Percentiles rank a stretch among this genome's conserved stretches.
phyloP scores from a whole-genome alignment of 2,113 vertebrate genomes.

The Aleadryas rufinucha region DNA sequence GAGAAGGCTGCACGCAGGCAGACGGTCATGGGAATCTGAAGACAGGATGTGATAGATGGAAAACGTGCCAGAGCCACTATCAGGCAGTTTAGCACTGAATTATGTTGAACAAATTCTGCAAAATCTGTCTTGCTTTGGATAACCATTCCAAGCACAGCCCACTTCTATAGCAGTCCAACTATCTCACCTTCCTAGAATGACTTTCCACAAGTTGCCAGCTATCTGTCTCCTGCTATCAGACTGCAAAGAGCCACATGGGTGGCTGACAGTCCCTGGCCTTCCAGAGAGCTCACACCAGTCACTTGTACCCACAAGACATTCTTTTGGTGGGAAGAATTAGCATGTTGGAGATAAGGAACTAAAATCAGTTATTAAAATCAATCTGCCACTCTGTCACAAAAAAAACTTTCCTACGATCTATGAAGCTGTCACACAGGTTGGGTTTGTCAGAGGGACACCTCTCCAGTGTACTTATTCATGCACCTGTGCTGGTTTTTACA shows the following conservation, averaged over 20 bases:
- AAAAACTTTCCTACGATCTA: background rate
- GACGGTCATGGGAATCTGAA: background rate
- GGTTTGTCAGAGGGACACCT: background rate
- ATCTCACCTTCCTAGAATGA: conserved; percentile 1
- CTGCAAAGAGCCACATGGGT: background rate
- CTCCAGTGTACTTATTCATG: background rate
- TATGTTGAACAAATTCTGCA: conserved; percentile 7
- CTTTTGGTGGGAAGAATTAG: background rate
- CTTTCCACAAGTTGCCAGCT: background rate
- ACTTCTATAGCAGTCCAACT: background rate
- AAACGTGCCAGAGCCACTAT: background rate
- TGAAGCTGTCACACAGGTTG: background rate
- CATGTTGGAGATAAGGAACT: background rate
- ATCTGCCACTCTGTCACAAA: background rate
- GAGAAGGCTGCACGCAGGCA: background rate
- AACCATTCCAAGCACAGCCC: background rate
- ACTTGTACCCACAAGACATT: background rate
- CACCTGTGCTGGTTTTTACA: background rate
- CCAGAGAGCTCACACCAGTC: background rate
- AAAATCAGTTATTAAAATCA: background rate
- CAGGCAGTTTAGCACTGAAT: conserved; percentile 21
- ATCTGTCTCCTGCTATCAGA: background rate
- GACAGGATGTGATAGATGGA: background rate
- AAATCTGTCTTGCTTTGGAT: conserved; percentile 35
- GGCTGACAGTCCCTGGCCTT: background rate